These are phyloP conservation scores for Gerris buenoi DNA, from an alignment of 1,140 invertebrate species.

Conservation along the genomic window DNA sequence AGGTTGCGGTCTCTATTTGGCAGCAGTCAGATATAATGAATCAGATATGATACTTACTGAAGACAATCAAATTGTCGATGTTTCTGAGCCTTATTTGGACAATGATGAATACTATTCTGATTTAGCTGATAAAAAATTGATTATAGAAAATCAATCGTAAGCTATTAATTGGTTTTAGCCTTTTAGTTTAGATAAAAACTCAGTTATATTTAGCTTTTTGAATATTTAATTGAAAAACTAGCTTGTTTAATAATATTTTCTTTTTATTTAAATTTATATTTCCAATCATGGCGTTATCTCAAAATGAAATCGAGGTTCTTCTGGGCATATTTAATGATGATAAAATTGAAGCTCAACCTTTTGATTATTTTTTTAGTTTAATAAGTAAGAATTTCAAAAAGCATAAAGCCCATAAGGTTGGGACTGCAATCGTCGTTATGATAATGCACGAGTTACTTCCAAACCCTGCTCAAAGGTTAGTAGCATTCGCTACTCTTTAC, in stretches of 20 bases:
- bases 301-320: slow-evolving; percentile 10
- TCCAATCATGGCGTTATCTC: background rate
- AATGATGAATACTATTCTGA: too few relatives aligned
- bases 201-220: too few relatives aligned
- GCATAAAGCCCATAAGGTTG: slow-evolving; percentile 31
- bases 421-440: slow-evolving; percentile 44
- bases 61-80: background rate
- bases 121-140: too few relatives aligned
- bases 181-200: too few relatives aligned
- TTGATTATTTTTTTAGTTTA: slow-evolving; percentile 34
- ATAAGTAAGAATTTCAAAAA: slow-evolving; percentile 10
- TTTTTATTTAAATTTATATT: background rate
- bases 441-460: slow-evolving; percentile 55
- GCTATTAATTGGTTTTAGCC: too few relatives aligned
- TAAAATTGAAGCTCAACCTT: slow-evolving; percentile 41
- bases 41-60: background rate
- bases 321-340: slow-evolving; percentile 46
- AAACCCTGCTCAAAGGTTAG: slow-evolving; percentile 46
- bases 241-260: too few relatives aligned
- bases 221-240: too few relatives aligned
- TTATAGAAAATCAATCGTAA: too few relatives aligned
- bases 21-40: background rate
- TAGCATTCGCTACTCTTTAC: slow-evolving; percentile 51
- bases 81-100: too few relatives aligned
- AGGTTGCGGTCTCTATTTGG: background rate